These are phyloP conservation scores for Oreochromis spilurus DNA, from an alignment of 2,113 vertebrate species.

Conservation along the genomic window DNA sequence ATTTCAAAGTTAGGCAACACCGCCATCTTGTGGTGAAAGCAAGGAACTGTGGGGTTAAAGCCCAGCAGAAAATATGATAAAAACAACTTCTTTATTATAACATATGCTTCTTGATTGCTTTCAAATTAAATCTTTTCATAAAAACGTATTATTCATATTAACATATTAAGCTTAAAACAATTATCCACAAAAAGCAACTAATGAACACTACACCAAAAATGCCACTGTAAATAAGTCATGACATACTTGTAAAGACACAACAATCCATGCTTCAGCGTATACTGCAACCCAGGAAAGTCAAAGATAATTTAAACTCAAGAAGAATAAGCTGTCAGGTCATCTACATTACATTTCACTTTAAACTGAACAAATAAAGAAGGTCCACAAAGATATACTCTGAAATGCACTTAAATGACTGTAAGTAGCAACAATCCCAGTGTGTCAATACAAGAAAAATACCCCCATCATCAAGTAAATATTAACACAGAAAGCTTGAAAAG, in stretches of 20 bases:
- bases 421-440: neutral
- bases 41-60: neutral
- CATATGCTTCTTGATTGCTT: neutral
- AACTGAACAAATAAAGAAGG: constrained; percentile 8
- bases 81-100: constrained; percentile 32
- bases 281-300: neutral
- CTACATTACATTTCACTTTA: neutral
- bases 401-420: constrained; percentile 32
- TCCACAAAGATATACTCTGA: constrained; percentile 15
- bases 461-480: neutral
- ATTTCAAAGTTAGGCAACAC: neutral
- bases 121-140: constrained; percentile 10
- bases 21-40: constrained; percentile 41
- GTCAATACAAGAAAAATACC: neutral
- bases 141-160: neutral
- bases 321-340: neutral
- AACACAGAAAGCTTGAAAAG: neutral
- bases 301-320: neutral
- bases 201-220: constrained; percentile 28
- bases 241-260: constrained; percentile 11
- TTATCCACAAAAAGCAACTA: constrained; percentile 14
- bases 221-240: neutral
- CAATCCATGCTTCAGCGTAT: constrained; percentile 11
- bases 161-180: constrained; percentile 1
- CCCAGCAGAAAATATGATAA: neutral